These are phyloP conservation scores for Andrena bucephala DNA, from an alignment of 2,888 invertebrate species.

Conservation along the genomic window DNA sequence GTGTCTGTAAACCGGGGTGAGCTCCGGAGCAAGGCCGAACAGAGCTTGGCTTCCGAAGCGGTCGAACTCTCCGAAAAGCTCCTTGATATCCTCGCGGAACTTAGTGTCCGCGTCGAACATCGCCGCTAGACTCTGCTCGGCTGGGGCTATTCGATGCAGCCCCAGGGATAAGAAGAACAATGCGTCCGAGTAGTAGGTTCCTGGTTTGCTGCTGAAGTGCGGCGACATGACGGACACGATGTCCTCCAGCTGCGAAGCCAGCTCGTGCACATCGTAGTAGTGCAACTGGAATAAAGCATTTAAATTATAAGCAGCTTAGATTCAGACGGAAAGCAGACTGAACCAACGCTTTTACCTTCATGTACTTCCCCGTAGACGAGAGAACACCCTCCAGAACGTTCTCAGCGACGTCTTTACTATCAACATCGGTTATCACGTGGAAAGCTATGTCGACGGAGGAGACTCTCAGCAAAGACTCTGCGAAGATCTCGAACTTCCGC, in stretches of 20 bases:
- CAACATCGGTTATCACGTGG: conserved; percentile 88
- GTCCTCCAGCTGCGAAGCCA: conserved; percentile 87
- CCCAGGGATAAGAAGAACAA: conserved; percentile 92
- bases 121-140: conserved; percentile 87
- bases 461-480: conserved; percentile 85
- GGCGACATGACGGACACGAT: conserved; percentile 89
- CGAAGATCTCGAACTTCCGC: conserved; percentile 86
- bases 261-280: conserved; percentile 88
- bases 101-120: conserved; percentile 93
- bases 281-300: conserved; percentile 83
- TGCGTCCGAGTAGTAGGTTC: conserved; percentile 92
- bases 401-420: conserved; percentile 87
- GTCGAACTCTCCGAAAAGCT: conserved; percentile 89
- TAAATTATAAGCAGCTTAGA: neutral
- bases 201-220: conserved; percentile 90
- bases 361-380: conserved; percentile 79
- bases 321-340: neutral
- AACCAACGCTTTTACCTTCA: conserved; percentile 80
- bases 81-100: conserved; percentile 89
- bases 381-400: conserved; percentile 85
- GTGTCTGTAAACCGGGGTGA: conserved; percentile 92
- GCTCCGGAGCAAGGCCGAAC: conserved; percentile 90
- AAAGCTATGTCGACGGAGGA: conserved; percentile 86
- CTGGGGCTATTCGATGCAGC: conserved; percentile 89
- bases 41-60: conserved; percentile 88